Evolutionary conservation across 2,113 vertebrate species (phyloP), one percentile per base, ranked within the genome.

Genomic region (Pseudorectes ferrugineus): DNA sequence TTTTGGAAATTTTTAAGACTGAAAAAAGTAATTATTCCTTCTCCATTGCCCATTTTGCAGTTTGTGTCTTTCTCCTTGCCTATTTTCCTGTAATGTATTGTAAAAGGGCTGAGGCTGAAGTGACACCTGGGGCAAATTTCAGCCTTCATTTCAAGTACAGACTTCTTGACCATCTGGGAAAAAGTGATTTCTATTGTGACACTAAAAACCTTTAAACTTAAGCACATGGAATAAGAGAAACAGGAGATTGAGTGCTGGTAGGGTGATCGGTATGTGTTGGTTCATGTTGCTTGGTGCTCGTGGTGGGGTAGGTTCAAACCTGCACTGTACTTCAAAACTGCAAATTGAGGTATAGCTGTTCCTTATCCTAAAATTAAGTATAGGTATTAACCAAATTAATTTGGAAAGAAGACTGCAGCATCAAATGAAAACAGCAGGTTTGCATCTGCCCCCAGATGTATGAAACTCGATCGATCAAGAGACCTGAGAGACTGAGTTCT

Each of bases 261-360:
- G 5, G 11, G 15, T 43, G 35, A 42, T 5, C 35, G 11, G 12
- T 28, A 22, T 21, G 3, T 18, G 5, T 4, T 58, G 15, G 5
- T 46, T 74, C 10, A 7, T 33, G 5, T 3, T 81, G 2, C 3
- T 52, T n/a, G 14, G 11, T 78, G 24, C 1, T 75, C 1, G 3
- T 48, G 24, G 12, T 36, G 51, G 28, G 5, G 21, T 10, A 49
- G 18, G 7, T 66, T 91, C 6, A 49, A 65, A 51, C 4, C 8
- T 12, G 6, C 17, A 58, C 10, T 14, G 5, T 68, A 36, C 7
- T 58, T 75, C 24, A 59, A 35, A 72, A 54, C 3, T 57, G n/a
- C 12, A 65, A 24, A 43, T 2, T 35, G 2, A 19, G 1, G 1
- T 31, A 20, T 11, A 58, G 7, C 2, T 8, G 0, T 38, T 81